Evolutionary conservation across 2,888 invertebrate genomes (phyloP), one percentile per base, ranked within the genome.

Genomic region (Dolichomitus sp.): DNA sequence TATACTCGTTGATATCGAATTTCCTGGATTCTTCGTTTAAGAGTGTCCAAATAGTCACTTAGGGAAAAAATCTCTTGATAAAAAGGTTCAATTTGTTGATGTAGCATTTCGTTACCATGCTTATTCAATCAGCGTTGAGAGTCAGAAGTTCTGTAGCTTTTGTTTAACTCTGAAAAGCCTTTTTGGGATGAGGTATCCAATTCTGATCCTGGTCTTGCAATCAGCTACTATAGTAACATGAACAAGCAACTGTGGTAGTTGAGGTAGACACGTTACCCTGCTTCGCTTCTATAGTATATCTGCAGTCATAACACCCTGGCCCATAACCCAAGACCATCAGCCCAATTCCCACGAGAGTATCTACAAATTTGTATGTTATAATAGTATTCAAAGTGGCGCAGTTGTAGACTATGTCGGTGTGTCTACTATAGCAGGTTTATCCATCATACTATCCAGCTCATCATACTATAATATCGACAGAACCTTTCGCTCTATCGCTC

Each of bases 311-410:
- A 72, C 59, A 45, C 52, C 42, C 17, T 45, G 17, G 45, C 42
- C 48, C 37, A 33, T 50, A 59, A 48, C 40, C 45, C 66, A 68
- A 63, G 57, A 66, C 72, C 72, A 65, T 70, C 77, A 45, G 72
- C 33, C 50, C 40, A 72, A 82, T 78, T 78, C 69, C 73, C 78
- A 66, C 73, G 68, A 78, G 54, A 23, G 48, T 78, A 70, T 69
- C 63, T 74, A 23, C 30, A 65, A 42, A 68, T 70, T 73, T 42
- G 40, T 50, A 61, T 37, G 50, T 42, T 68, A 54, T 52, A 65
- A 50, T 48, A 23, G 59, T 42, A 45, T 59, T 23, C 19, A 30
- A 75, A 63, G 69, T 54, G n/a, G 30, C 14, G 33, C 19, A 48
- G 48, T 48, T 7, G 48, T n/a, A 23, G 9, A 37, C 14, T 48